Percentiles rank a stretch among this genome's conserved stretches.
Evolutionary conservation across 2,113 vertebrate genomes (phyloP).

Genomic region (Oxyura jamaicensis): DNA sequence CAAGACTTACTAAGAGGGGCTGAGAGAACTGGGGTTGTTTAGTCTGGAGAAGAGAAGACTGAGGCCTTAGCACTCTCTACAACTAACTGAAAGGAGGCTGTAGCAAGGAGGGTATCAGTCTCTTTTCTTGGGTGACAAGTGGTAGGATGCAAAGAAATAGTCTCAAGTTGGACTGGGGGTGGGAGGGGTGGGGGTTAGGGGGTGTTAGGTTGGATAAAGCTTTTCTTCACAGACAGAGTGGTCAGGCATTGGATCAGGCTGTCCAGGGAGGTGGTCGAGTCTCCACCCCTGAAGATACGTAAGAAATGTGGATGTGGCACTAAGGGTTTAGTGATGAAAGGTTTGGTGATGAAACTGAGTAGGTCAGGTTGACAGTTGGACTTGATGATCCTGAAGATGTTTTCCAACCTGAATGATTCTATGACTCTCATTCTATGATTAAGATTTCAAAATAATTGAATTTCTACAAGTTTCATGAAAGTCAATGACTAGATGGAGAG

Average conservation of each 20-base stretch:
- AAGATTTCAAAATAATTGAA: not conserved
- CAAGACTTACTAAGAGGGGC: not conserved
- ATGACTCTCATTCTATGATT: not conserved
- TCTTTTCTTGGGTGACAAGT: not conserved
- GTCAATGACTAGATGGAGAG: not conserved
- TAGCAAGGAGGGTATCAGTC: not conserved
- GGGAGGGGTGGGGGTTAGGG: too few relatives aligned
- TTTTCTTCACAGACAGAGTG: not conserved
- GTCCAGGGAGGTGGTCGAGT: not conserved
- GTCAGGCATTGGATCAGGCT: not conserved
- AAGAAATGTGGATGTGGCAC: not conserved
- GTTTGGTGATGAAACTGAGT: not conserved
- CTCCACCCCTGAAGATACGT: not conserved
- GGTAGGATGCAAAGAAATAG: not conserved
- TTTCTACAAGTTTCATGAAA: not conserved
- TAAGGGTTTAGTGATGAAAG: not conserved
- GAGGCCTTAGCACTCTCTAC: not conserved
- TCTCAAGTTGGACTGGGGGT: not conserved
- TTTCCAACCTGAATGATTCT: not conserved
- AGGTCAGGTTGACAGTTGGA: too few relatives aligned
- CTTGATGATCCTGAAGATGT: not conserved
- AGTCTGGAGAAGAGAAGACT: not conserved
- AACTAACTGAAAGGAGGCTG: not conserved
- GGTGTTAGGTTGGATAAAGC: not conserved
- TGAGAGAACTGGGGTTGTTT: not conserved